These are phyloP conservation scores for Thamnaconus septentrionalis DNA, from an alignment of 2,113 vertebrate genomes.

Conservation along the genomic window DNA sequence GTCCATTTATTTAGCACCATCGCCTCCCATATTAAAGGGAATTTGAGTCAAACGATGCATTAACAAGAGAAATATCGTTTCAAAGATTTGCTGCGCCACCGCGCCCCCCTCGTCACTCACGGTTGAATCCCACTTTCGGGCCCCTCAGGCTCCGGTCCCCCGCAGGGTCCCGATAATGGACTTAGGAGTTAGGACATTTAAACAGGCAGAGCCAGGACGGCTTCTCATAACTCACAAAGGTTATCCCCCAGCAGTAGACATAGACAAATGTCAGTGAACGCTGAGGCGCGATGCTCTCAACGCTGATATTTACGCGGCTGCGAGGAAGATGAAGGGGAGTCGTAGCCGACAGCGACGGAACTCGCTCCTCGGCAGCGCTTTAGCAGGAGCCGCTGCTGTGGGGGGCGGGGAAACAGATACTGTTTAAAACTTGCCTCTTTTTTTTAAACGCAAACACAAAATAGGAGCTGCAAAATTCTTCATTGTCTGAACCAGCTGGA, in stretches of 20 bases:
- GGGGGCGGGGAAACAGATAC: too few species aligned
- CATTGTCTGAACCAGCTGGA: too few species aligned
- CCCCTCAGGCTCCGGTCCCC: slow-evolving; percentile 42
- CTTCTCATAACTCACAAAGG: slow-evolving; percentile 69
- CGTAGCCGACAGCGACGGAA: not conserved
- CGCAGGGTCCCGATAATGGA: slow-evolving; percentile 54
- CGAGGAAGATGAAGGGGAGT: slow-evolving; percentile 23
- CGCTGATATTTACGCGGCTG: slow-evolving; percentile 62
- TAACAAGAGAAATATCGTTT: too few species aligned
- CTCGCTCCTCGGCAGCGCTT: slow-evolving; percentile 11
- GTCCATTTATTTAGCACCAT: slow-evolving; percentile 21
- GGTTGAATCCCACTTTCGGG: slow-evolving; percentile 34
- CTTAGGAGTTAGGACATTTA: slow-evolving; percentile 68
- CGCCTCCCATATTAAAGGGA: not conserved
- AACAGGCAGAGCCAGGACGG: slow-evolving; percentile 52
- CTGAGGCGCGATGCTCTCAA: slow-evolving; percentile 42
- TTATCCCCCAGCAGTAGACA: slow-evolving; percentile 65
- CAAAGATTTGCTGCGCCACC: too few species aligned
- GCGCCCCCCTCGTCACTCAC: slow-evolving; percentile 40
- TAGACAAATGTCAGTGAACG: slow-evolving; percentile 66
- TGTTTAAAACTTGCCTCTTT: too few species aligned
- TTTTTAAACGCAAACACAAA: too few species aligned
- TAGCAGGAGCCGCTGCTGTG: slow-evolving; percentile 1
- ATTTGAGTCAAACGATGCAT: too few species aligned
- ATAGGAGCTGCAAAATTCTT: too few species aligned